Evolutionary conservation across 2,113 vertebrate species (phyloP).

Genomic region (Halcyon senegalensis): DNA sequence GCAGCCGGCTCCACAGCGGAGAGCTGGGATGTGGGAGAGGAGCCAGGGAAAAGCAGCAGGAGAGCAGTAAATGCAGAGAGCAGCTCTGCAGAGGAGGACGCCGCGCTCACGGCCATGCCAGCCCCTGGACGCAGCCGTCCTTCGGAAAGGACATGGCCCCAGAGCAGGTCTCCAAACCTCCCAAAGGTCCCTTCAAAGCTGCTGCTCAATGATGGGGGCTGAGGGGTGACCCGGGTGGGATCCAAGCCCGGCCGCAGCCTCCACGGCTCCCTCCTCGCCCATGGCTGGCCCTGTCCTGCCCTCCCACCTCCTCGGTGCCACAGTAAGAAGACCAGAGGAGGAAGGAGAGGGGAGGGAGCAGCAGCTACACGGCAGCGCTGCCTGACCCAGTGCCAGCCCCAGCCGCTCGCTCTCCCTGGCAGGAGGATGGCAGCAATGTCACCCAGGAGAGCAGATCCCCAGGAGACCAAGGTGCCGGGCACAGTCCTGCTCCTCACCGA

Average conservation of each 20-base stretch:
- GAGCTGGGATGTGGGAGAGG: not conserved
- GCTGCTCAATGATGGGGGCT: not conserved
- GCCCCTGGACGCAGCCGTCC: not conserved
- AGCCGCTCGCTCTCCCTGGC: not conserved
- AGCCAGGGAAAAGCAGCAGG: constrained; percentile 34
- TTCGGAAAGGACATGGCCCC: not conserved
- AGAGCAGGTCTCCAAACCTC: not conserved
- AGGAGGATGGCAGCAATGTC: not conserved
- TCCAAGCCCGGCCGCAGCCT: not conserved
- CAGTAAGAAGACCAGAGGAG: rapidly evolving
- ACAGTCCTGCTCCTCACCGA: not conserved
- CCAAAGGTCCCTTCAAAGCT: not conserved
- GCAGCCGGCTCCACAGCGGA: not conserved
- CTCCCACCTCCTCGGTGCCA: not conserved
- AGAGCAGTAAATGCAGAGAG: not conserved
- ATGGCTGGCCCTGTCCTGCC: rapidly evolving
- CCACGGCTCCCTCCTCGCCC: not conserved
- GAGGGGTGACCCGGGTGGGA: not conserved
- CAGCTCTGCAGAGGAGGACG: not conserved
- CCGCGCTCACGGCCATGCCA: rapidly evolving
- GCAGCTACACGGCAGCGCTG: not conserved
- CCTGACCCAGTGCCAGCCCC: not conserved
- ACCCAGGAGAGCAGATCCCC: not conserved
- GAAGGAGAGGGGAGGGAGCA: not conserved
- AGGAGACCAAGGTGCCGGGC: not conserved